phyloP scores from a whole-genome alignment of 2,888 invertebrate species.

The Dasypogon diadema region DNA sequence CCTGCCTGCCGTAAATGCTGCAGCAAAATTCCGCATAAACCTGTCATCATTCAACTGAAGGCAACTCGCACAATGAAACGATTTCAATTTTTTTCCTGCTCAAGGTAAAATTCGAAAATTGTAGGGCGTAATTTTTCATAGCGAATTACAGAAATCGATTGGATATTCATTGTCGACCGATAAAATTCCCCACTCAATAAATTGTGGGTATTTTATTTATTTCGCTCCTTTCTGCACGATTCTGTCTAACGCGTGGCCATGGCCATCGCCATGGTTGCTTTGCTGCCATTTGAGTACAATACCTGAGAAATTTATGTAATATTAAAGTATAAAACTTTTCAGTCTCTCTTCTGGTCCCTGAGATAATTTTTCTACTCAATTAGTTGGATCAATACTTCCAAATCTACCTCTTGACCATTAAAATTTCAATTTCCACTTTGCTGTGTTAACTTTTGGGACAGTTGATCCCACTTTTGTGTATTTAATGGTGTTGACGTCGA shows the following conservation, averaged over 20 bases:
- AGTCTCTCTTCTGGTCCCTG: neutral
- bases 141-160: neutral
- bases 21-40: too few species aligned
- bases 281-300: neutral
- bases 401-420: slow-evolving; percentile 17
- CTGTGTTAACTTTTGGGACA: neutral
- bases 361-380: slow-evolving; percentile 48
- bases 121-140: neutral
- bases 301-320: too few species aligned
- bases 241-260: neutral
- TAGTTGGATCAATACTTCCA: slow-evolving; percentile 18
- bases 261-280: neutral
- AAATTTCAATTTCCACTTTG: neutral
- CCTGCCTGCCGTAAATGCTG: too few species aligned
- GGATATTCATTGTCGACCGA: neutral
- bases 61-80: neutral
- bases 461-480: neutral
- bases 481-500: neutral
- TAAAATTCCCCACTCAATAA: neutral
- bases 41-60: neutral
- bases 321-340: too few species aligned
- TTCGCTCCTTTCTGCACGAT: neutral
- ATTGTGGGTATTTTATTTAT: neutral
- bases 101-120: neutral
- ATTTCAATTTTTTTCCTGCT: neutral